These are phyloP conservation scores for Leptocoma aspasia DNA, from an alignment of 2,113 vertebrate genomes.

Conservation along the genomic window DNA sequence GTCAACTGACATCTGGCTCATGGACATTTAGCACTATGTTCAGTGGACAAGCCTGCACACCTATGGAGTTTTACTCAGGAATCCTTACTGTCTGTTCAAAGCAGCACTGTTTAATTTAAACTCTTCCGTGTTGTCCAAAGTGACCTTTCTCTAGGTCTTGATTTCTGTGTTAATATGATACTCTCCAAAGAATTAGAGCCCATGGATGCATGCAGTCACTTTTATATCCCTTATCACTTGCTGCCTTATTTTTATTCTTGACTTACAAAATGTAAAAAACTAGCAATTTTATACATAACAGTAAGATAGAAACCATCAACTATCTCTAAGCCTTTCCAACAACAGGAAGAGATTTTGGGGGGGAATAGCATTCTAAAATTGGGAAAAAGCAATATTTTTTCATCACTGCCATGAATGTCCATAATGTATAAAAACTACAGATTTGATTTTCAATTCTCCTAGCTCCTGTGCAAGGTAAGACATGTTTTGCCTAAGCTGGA, in stretches of 20 bases:
- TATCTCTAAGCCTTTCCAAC: not conserved
- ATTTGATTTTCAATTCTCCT: not conserved
- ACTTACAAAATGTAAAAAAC: not conserved
- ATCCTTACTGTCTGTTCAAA: not conserved
- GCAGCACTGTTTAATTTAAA: not conserved
- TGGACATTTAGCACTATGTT: not conserved
- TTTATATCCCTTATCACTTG: not conserved
- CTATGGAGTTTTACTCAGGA: not conserved
- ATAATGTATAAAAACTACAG: not conserved
- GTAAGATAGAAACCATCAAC: not conserved
- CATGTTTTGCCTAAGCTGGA: not conserved
- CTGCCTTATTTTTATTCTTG: not conserved
- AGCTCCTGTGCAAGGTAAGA: not conserved
- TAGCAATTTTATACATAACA: not conserved
- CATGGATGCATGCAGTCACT: not conserved
- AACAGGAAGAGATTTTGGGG: not conserved
- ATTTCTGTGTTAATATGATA: not conserved
- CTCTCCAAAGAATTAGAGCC: not conserved
- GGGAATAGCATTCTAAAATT: not conserved
- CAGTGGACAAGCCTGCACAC: not conserved
- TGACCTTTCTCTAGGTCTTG: not conserved
- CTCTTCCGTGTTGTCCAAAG: not conserved
- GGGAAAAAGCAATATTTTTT: not conserved
- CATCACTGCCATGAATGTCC: not conserved
- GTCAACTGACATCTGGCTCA: not conserved